A percentile compares a stretch with the other conserved stretches of the same genome.
phyloP scores from a whole-genome alignment of 2,797 vertebrate species.

The Rhinatrema bivittatum region DNA sequence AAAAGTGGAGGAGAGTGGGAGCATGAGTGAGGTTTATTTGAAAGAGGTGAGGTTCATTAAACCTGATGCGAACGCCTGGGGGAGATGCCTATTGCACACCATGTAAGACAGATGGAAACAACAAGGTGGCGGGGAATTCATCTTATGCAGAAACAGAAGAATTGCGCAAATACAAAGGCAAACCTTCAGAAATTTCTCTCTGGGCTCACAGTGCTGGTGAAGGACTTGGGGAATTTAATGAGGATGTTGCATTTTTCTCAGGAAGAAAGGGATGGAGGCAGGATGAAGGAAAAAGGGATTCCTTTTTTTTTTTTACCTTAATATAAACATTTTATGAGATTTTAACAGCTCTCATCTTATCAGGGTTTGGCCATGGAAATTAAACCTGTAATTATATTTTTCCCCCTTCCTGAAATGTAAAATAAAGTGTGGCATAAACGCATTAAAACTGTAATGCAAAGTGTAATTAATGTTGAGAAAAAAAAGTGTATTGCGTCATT shows the following conservation, averaged over 20 bases:
- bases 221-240: constrained; percentile 4
- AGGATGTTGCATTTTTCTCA: constrained; percentile 10
- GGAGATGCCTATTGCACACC: no score
- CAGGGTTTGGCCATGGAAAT: constrained; percentile 53
- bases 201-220: no score
- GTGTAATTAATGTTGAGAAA: constrained; percentile 58
- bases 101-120: no score
- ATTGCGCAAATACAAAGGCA: no score
- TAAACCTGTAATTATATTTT: constrained; percentile 55
- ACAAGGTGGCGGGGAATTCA: no score
- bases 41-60: no score
- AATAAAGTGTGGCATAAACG: constrained; percentile 56
- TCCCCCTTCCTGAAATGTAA: constrained; percentile 49
- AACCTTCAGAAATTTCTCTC: no score
- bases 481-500: constrained; percentile 60
- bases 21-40: no score
- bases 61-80: no score
- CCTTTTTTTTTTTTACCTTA: constrained; percentile 55
- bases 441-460: constrained; percentile 57
- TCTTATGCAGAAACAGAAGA: no score
- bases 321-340: constrained; percentile 56
- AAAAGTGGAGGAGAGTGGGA: no score
- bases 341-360: constrained; percentile 56
- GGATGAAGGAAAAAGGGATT: constrained; percentile 34
- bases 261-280: constrained; percentile 24